Percentiles rank a stretch among this genome's conserved stretches.
These are phyloP conservation scores for Leucosticte australis DNA, from an alignment of 2,113 vertebrate genomes.

Conservation along the genomic window DNA sequence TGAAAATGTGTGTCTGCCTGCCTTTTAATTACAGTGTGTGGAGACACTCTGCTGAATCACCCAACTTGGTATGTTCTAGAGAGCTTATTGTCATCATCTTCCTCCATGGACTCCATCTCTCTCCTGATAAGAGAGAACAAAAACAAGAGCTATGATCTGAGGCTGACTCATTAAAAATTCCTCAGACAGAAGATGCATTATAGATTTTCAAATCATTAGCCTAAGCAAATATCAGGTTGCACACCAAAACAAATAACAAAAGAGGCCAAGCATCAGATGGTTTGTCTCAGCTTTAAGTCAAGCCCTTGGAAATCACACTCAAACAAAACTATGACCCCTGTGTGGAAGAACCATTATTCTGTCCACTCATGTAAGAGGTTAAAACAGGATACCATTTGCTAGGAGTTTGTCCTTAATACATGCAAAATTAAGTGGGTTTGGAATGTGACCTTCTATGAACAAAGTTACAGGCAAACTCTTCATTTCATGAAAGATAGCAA, in stretches of 20 bases:
- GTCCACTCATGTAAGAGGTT: background rate
- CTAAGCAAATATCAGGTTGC: constrained; percentile 6
- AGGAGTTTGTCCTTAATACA: background rate
- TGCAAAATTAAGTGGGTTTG: background rate
- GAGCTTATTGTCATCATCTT: constrained; percentile 45
- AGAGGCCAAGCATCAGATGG: background rate
- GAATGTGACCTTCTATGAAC: background rate
- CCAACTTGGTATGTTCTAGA: constrained; percentile 34
- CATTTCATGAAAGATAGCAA: background rate
- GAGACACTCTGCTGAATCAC: constrained; percentile 55
- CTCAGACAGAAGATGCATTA: background rate
- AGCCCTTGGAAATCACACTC: background rate
- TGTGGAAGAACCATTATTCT: background rate
- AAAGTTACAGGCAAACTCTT: background rate
- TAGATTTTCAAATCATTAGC: background rate
- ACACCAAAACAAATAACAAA: background rate
- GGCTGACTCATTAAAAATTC: constrained; percentile 29
- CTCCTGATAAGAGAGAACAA: constrained; percentile 14
- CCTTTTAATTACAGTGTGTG: constrained; percentile 63
- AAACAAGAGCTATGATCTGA: constrained; percentile 20
- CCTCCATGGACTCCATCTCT: constrained; percentile 15
- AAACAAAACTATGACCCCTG: background rate
- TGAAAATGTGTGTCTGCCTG: constrained; percentile 62
- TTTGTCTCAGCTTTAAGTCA: background rate
- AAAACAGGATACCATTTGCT: background rate